A percentile compares a stretch with the other conserved stretches of the same genome.
phyloP scores from a whole-genome alignment of 2,888 invertebrate species.

The Onthophagus sagittarius region DNA sequence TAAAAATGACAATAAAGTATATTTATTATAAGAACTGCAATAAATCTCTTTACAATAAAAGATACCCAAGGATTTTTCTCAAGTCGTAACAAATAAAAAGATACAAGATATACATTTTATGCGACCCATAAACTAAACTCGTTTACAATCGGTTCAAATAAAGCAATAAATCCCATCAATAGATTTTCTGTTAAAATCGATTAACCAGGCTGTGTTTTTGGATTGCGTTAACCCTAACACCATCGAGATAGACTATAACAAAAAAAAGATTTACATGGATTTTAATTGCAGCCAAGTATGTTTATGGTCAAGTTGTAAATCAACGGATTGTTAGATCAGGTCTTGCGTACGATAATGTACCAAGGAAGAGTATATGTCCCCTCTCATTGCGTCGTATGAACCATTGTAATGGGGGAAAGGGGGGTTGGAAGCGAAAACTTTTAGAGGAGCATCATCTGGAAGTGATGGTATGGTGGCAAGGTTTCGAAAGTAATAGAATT shows the following conservation, averaged over 20 bases:
- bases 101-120: too few species aligned
- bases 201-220: not conserved
- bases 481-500: conserved; percentile 10
- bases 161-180: not conserved
- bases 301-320: not conserved
- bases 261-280: not conserved
- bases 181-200: not conserved
- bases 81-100: too few species aligned
- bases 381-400: not conserved
- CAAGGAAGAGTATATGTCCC: not conserved
- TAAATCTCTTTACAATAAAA: too few species aligned
- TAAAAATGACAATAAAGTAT: too few species aligned
- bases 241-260: not conserved
- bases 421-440: not conserved
- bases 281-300: not conserved
- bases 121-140: too few species aligned
- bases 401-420: conserved; percentile 9
- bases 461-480: conserved; percentile 11
- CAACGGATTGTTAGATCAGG: not conserved
- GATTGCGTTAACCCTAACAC: not conserved
- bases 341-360: not conserved
- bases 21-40: too few species aligned
- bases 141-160: not conserved
- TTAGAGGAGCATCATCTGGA: conserved; percentile 2
- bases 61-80: too few species aligned